phyloP scores from a whole-genome alignment of 1,140 invertebrate species.

The Lerema accius region DNA sequence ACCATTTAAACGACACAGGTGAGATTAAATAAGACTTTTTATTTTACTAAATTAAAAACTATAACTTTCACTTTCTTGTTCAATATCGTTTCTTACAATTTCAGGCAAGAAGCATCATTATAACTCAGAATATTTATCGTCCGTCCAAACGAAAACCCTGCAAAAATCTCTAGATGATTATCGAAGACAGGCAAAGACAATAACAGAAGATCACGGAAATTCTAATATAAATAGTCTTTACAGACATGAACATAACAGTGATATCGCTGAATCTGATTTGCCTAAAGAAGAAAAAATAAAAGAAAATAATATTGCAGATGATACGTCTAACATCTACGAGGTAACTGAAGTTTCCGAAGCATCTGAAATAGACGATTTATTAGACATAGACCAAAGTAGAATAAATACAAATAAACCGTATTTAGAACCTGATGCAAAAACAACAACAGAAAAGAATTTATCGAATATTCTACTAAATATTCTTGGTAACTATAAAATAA shows the following conservation, averaged over 20 bases:
- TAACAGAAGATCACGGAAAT: constrained; percentile 6
- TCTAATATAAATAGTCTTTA: constrained; percentile 1
- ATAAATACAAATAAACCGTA: neutral
- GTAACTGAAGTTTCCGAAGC: constrained; percentile 32
- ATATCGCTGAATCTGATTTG: neutral
- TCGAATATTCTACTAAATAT: constrained; percentile 52
- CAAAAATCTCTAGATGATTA: neutral
- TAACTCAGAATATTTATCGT: neutral
- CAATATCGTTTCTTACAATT: neutral
- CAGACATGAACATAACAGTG: neutral
- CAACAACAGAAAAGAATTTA: constrained; percentile 39
- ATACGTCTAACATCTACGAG: constrained; percentile 28
- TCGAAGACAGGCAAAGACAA: constrained; percentile 32
- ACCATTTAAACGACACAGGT: neutral
- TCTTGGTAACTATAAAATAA: constrained; percentile 62
- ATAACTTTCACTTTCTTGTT: no score
- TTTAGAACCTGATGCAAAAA: constrained; percentile 5
- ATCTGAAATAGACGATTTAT: constrained; percentile 12
- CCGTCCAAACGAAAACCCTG: neutral
- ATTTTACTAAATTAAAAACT: neutral
- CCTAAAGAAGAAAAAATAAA: neutral
- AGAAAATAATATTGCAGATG: constrained; percentile 2
- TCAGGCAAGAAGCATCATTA: neutral
- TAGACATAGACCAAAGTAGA: constrained; percentile 11
- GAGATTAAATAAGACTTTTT: neutral